Evolutionary conservation across 2,888 invertebrate species (phyloP).

Genomic region (Eupithecia tripunctaria): DNA sequence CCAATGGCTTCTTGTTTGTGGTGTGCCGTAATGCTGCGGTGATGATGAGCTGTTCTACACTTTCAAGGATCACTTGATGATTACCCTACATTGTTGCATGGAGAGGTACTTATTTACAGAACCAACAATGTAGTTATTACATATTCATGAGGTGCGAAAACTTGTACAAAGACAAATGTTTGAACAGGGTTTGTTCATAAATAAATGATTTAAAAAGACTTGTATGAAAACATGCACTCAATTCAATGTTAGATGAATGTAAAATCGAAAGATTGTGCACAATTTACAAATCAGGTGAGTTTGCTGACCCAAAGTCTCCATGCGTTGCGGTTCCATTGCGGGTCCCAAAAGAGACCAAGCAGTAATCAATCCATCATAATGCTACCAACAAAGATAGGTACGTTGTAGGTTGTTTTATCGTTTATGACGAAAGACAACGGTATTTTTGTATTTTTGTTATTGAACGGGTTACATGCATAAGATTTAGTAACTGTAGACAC

Average conservation of each 20-base stretch:
- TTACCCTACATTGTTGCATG: neutral
- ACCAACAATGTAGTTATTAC: neutral
- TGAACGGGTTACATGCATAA: too few relatives aligned
- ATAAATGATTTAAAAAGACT: too few relatives aligned
- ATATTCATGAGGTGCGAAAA: neutral
- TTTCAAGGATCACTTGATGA: slow-evolving; percentile 7
- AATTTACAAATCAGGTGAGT: too few relatives aligned
- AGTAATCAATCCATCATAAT: neutral
- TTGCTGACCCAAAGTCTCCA: too few relatives aligned
- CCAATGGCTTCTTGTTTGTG: slow-evolving; percentile 4
- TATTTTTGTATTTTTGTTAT: too few relatives aligned
- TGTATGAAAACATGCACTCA: neutral
- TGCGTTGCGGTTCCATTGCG: too few relatives aligned
- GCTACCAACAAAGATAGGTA: neutral
- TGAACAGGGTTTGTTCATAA: too few relatives aligned
- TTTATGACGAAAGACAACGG: too few relatives aligned
- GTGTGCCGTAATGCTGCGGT: slow-evolving; percentile 10
- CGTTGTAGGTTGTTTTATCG: too few relatives aligned
- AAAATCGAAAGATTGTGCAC: neutral
- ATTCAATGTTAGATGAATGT: neutral
- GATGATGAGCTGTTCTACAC: neutral
- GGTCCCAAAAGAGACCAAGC: neutral
- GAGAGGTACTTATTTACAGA: too few relatives aligned
- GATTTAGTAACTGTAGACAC: too few relatives aligned
- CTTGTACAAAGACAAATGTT: neutral